These are phyloP conservation scores for Okamejei kenojei DNA, from an alignment of 2,797 vertebrate species.

Conservation along the genomic window DNA sequence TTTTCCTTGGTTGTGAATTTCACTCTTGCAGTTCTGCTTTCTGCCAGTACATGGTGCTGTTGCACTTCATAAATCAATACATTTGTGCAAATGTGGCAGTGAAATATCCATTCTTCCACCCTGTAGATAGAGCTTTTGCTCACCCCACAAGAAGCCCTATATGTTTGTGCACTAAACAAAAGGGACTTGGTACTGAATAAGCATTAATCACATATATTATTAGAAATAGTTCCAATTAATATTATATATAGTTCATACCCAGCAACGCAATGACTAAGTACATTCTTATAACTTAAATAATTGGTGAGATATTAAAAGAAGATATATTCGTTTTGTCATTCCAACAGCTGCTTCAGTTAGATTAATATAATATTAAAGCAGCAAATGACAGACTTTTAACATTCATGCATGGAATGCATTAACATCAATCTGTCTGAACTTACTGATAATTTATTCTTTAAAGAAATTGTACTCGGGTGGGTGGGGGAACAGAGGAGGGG, in stretches of 20 bases:
- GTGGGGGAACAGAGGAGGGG: neutral
- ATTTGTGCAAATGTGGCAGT: neutral
- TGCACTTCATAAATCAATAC: slow-evolving; percentile 34
- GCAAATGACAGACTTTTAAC: neutral
- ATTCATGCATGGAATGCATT: slow-evolving; percentile 1
- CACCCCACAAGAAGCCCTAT: neutral
- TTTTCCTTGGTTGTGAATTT: neutral
- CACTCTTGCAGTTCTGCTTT: neutral
- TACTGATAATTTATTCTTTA: slow-evolving; percentile 83
- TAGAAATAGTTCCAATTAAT: slow-evolving; percentile 1
- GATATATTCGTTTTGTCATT: neutral
- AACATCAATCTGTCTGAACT: slow-evolving; percentile 43
- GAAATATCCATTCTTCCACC: neutral
- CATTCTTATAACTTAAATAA: no score
- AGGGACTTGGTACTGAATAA: neutral
- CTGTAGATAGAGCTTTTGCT: neutral
- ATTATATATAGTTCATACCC: neutral
- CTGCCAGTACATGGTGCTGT: slow-evolving; percentile 22
- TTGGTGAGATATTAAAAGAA: neutral
- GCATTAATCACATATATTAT: neutral
- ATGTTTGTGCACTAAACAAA: neutral
- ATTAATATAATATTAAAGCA: neutral
- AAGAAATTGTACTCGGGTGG: slow-evolving; percentile 74
- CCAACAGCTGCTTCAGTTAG: neutral
- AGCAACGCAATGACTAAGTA: neutral